Base-by-base conservation (phyloP, 2,888 invertebrate species). In the Drosophila prostipennis region DNA sequence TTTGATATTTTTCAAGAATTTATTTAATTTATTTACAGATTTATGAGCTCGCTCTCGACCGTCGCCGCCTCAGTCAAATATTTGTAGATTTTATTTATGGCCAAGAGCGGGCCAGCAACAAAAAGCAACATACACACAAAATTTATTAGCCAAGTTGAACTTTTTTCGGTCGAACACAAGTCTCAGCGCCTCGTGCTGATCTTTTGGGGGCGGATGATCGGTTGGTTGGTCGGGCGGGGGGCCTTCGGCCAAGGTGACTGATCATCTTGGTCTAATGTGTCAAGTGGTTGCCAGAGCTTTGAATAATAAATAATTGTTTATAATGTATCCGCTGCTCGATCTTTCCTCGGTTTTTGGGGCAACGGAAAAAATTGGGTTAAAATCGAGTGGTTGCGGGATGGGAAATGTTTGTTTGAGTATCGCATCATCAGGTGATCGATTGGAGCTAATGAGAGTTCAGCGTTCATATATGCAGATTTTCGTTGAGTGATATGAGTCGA, bases 21-120 rank as follows among this genome's bases (percentile, higher is more conserved):
- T 82, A 82, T 82, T 78, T 82, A 77, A 82, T 85, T 82, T 85
- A 80, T 82, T 82, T 85, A 82, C 83, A 85, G 83, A 82, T 82
- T 82, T 82, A 82, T 85, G 86, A 85, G 82, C 83, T 82, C 78
- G 86, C 63, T 72, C 36, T 26, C 67, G 51, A 64, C 34, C 65
- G 42, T 40, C 57, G 46, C 58, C 42, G 55, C 49, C 61, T 67
- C 72, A 72, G 77, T 77, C 75, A 82, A 82, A 82, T 82, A 85
- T 82, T 86, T 86, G 76, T 80, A 76, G 77, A 82, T 72, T 80
- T 84, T 81, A 80, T 83, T 84, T 81, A 80, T 79, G 81, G 84
- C 65, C 34, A 74, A 65, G 76, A 74, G 63, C 71, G 54, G 54
- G 54, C 51, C 43, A 73, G 43, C 54, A 72, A 68, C 63, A 37